Evolutionary conservation across 2,888 invertebrate genomes (phyloP).

Genomic region (Philereme transversata): DNA sequence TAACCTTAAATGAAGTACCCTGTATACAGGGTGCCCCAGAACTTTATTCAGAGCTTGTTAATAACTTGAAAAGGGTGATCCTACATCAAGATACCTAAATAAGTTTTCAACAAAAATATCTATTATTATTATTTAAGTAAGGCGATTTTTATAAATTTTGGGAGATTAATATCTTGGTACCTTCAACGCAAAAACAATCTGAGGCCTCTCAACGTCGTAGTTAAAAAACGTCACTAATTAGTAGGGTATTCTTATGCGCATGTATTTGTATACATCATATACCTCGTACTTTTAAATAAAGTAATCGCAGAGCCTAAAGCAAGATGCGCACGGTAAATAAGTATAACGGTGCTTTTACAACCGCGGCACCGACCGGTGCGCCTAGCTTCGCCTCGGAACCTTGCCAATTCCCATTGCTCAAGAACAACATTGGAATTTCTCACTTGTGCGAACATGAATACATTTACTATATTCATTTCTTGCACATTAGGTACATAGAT

Average conservation of each 20-base stretch:
- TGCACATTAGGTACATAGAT: slow-evolving; percentile 15
- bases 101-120: too few relatives aligned
- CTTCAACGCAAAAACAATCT: too few relatives aligned
- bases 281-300: slow-evolving; percentile 56
- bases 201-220: not conserved
- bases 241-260: not conserved
- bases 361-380: slow-evolving; percentile 65
- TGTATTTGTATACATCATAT: not conserved
- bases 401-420: slow-evolving; percentile 82
- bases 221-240: too few relatives aligned
- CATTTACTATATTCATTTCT: slow-evolving; percentile 51
- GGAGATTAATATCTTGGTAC: too few relatives aligned
- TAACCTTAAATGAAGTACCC: too few relatives aligned
- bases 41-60: too few relatives aligned
- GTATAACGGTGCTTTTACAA: slow-evolving; percentile 81
- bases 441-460: slow-evolving; percentile 74
- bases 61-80: too few relatives aligned
- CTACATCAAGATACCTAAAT: too few relatives aligned
- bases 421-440: slow-evolving; percentile 75
- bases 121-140: too few relatives aligned
- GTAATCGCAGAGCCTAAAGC: slow-evolving; percentile 67
- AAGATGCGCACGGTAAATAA: slow-evolving; percentile 81
- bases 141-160: too few relatives aligned
- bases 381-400: slow-evolving; percentile 72
- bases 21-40: too few relatives aligned